Percentiles rank a stretch among this genome's conserved stretches.
phyloP scores from a whole-genome alignment of 2,797 vertebrate genomes.

The Alectoris magna region DNA sequence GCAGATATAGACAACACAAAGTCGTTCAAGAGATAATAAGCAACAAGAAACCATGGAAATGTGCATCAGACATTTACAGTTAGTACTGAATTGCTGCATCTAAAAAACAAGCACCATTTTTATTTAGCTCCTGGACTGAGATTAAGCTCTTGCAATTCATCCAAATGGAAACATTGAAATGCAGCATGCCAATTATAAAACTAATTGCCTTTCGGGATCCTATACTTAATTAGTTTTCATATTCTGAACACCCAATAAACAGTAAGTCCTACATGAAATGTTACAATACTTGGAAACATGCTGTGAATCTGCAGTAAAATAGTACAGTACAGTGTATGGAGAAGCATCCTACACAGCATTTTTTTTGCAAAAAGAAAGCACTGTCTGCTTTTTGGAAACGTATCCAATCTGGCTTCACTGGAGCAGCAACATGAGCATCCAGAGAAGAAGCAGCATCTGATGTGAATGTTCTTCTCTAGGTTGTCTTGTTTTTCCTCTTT shows the following conservation, averaged over 20 bases:
- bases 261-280: not conserved
- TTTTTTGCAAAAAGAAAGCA: not conserved
- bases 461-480: conserved; percentile 12
- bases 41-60: not conserved
- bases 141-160: not conserved
- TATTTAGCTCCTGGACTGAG: not conserved
- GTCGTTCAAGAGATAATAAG: not conserved
- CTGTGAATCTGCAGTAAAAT: not conserved
- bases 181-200: not conserved
- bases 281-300: not conserved
- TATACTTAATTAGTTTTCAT: not conserved
- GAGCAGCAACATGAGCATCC: conserved; percentile 34
- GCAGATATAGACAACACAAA: not conserved
- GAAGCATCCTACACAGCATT: not conserved
- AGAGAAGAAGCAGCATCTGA: conserved; percentile 19
- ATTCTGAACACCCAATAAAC: not conserved
- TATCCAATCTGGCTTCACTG: conserved; percentile 45
- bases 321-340: not conserved
- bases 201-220: not conserved
- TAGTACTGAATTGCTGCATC: not conserved
- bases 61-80: not conserved
- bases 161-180: not conserved
- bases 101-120: not conserved
- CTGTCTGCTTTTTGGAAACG: conserved; percentile 14
- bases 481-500: conserved; percentile 38